These are phyloP conservation scores for Rafetus swinhoei DNA, from an alignment of 2,113 vertebrate genomes.

Conservation along the genomic window DNA sequence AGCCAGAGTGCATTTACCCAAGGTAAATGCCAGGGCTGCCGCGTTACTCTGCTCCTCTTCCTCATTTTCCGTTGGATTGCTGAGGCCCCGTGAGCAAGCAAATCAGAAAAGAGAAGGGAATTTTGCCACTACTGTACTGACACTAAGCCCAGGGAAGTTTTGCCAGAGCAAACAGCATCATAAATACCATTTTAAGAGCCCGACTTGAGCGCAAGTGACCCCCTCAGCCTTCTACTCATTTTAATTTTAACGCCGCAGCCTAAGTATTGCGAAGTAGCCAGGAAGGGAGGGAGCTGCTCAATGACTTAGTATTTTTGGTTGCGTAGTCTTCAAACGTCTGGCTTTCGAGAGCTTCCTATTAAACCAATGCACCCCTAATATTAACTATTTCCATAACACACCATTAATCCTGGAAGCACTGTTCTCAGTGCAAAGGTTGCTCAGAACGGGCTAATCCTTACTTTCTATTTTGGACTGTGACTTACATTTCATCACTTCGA, in stretches of 20 bases:
- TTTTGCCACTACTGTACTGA: background rate
- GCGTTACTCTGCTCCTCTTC: background rate
- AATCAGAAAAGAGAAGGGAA: background rate
- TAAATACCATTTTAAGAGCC: background rate
- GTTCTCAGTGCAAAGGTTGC: background rate
- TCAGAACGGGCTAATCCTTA: background rate
- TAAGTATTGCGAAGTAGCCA: background rate
- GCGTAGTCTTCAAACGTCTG: background rate
- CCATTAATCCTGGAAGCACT: background rate
- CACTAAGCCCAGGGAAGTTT: background rate
- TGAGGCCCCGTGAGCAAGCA: background rate
- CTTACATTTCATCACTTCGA: background rate
- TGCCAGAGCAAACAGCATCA: background rate
- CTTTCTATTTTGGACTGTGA: background rate
- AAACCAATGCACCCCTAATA: background rate
- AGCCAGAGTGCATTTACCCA: background rate
- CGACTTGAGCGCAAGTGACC: background rate
- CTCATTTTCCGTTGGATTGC: background rate
- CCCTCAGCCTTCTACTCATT: background rate
- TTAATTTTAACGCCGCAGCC: background rate
- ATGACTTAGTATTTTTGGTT: background rate
- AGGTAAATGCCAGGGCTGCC: background rate
- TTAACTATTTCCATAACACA: background rate
- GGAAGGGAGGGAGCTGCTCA: fast-evolving
- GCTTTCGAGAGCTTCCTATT: background rate